These are phyloP conservation scores for Malthinus seriepunctatus DNA, from an alignment of 2,888 invertebrate genomes.

Conservation along the genomic window DNA sequence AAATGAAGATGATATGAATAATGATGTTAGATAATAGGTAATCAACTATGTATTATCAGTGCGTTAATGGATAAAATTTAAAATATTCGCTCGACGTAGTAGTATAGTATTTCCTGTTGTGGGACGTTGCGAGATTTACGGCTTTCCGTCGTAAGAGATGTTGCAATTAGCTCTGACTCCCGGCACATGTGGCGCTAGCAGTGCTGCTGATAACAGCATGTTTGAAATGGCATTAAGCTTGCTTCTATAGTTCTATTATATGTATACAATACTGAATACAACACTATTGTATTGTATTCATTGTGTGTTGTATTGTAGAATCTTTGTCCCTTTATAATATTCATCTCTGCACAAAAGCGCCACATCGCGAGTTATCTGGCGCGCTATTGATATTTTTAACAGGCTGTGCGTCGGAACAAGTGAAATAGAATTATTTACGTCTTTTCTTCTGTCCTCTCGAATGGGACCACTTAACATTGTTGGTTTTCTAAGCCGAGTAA, in stretches of 20 bases:
- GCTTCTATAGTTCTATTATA: slow-evolving; percentile 56
- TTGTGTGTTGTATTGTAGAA: slow-evolving; percentile 54
- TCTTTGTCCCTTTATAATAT: slow-evolving; percentile 57
- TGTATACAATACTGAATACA: slow-evolving; percentile 55
- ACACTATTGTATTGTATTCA: slow-evolving; percentile 55
- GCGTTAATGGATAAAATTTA: slow-evolving; percentile 4
- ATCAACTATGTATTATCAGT: slow-evolving; percentile 4
- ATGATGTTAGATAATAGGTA: background rate
- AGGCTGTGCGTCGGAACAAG: slow-evolving; percentile 37
- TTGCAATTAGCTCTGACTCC: slow-evolving; percentile 43
- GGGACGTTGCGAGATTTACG: slow-evolving; percentile 39
- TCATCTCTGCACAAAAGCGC: slow-evolving; percentile 54
- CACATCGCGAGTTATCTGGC: slow-evolving; percentile 54
- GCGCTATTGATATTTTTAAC: slow-evolving; percentile 53
- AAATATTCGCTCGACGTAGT: slow-evolving; percentile 12
- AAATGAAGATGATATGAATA: too few relatives aligned
- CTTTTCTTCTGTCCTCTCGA: slow-evolving; percentile 36
- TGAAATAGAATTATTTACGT: slow-evolving; percentile 39
- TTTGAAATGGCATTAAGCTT: slow-evolving; percentile 56
- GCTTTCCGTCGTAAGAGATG: slow-evolving; percentile 42
- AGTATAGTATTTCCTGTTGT: slow-evolving; percentile 27
- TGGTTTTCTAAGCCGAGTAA: slow-evolving; percentile 31
- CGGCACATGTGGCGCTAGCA: slow-evolving; percentile 41
- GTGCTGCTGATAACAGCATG: slow-evolving; percentile 48
- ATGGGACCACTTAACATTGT: slow-evolving; percentile 35